Percentiles rank a stretch among this genome's conserved stretches.
Conservation (phyloP, 1,140 invertebrate species). For the Brachionus sp. region DNA sequence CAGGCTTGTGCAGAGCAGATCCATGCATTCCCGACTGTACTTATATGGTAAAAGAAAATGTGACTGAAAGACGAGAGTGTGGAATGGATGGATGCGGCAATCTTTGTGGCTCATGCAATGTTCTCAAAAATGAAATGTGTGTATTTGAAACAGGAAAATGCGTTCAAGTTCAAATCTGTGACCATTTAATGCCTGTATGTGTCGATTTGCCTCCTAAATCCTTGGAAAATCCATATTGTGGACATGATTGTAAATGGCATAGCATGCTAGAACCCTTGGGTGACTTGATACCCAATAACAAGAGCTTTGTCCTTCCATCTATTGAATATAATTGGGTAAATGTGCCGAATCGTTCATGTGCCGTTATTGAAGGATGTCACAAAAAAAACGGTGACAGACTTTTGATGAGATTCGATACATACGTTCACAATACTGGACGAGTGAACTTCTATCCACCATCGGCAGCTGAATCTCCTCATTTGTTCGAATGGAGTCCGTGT, state of each 20-base stretch:
- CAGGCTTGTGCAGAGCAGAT: neutral
- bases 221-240: neutral
- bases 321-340: constrained; percentile 23
- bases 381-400: neutral
- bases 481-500: constrained; percentile 22
- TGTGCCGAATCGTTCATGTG: neutral
- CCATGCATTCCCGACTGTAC: constrained; percentile 6
- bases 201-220: neutral
- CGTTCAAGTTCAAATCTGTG: neutral
- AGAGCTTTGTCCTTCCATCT: neutral
- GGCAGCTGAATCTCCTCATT: neutral
- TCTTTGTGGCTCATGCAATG: neutral
- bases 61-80: neutral
- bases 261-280: neutral
- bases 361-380: neutral
- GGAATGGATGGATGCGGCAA: neutral
- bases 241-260: constrained; percentile 7
- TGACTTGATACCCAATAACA: neutral
- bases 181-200: neutral
- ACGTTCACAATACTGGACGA: neutral
- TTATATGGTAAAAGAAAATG: neutral
- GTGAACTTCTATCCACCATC: neutral
- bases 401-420: constrained; percentile 15
- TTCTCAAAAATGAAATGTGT: constrained; percentile 15
- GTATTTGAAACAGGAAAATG: neutral